A percentile compares a stretch with the other conserved stretches of the same genome.
These are phyloP conservation scores for Thymelicus lineola DNA, from an alignment of 2,888 invertebrate species.

Conservation along the genomic window DNA sequence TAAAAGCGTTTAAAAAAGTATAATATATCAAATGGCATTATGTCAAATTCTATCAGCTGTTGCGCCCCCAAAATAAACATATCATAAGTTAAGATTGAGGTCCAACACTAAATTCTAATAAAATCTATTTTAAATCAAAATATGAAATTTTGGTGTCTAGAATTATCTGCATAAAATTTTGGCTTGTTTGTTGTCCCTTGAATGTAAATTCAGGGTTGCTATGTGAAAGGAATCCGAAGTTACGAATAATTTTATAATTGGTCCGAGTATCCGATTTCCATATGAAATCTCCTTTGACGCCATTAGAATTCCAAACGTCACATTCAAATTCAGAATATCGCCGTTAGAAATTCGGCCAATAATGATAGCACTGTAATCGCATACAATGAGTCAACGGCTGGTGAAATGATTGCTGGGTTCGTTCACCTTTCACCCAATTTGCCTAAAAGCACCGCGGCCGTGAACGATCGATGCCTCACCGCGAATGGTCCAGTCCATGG, in stretches of 20 bases:
- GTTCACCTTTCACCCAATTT: slow-evolving; percentile 79
- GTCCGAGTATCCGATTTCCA: slow-evolving; percentile 47
- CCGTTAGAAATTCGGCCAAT: slow-evolving; percentile 67
- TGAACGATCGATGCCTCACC: slow-evolving; percentile 53
- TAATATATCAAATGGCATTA: too few relatives aligned
- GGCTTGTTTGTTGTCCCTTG: background rate
- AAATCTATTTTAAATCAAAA: too few relatives aligned
- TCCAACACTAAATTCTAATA: too few relatives aligned
- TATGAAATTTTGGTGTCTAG: background rate
- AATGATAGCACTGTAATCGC: slow-evolving; percentile 69
- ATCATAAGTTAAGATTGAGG: too few relatives aligned
- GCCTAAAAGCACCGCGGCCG: slow-evolving; percentile 63
- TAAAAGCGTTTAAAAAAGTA: too few relatives aligned
- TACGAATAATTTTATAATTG: slow-evolving; percentile 43
- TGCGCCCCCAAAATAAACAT: too few relatives aligned
- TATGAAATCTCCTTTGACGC: slow-evolving; percentile 49
- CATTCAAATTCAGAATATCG: slow-evolving; percentile 55
- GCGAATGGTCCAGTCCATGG: slow-evolving; percentile 30
- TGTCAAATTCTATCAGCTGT: too few relatives aligned
- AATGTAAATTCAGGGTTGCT: slow-evolving; percentile 20
- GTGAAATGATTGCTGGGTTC: slow-evolving; percentile 68
- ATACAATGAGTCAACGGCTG: slow-evolving; percentile 69
- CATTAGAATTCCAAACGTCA: slow-evolving; percentile 49
- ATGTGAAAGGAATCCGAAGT: slow-evolving; percentile 36
- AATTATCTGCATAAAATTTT: slow-evolving; percentile 3